A percentile compares a stretch with the other conserved stretches of the same genome.
Conservation (phyloP, 2,113 vertebrate genomes). For the Nothoprocta pentlandii region DNA sequence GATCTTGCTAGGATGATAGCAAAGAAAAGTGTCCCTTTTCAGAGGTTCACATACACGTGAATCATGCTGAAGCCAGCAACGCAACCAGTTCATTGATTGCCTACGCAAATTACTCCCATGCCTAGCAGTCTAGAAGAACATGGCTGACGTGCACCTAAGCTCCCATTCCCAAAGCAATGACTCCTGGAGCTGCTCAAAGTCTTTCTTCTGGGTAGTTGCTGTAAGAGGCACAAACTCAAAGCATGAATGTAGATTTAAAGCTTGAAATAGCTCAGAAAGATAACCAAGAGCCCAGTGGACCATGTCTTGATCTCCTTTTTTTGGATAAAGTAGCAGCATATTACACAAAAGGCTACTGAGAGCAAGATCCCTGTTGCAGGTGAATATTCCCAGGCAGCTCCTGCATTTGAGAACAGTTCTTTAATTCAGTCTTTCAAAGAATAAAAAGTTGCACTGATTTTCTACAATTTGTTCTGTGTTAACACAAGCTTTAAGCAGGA, state of each 20-base stretch:
- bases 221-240: neutral
- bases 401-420: neutral
- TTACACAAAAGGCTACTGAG: neutral
- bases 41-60: neutral
- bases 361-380: neutral
- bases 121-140: neutral
- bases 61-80: neutral
- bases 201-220: no score
- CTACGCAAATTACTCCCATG: neutral
- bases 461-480: neutral
- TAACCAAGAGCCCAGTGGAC: neutral
- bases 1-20: neutral
- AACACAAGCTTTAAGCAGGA: neutral
- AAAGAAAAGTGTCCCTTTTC: neutral
- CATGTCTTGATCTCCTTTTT: rapidly evolving
- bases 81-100: neutral
- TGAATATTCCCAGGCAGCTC: neutral
- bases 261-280: neutral
- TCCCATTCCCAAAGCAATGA: neutral
- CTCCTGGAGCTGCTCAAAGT: no score
- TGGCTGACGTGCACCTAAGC: neutral
- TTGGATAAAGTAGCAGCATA: neutral
- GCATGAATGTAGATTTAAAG: neutral
- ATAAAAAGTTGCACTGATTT: neutral
- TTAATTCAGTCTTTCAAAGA: neutral